Conservation (phyloP, 1,140 invertebrate species). For the Glomeris maerens region DNA sequence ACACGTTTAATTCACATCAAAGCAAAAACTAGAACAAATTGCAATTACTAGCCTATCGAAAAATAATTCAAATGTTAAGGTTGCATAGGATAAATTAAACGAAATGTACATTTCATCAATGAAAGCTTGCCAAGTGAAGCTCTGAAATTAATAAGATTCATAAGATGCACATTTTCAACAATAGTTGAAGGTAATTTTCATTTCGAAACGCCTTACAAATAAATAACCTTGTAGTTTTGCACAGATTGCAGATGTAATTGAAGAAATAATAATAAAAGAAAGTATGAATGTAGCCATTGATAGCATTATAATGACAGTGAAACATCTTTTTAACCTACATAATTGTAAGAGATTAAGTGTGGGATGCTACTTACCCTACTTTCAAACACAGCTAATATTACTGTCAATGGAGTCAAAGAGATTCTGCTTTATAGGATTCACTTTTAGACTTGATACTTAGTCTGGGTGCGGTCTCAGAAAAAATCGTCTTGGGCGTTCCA, state of each 20-base stretch:
- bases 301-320: background rate
- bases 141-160: too few relatives aligned
- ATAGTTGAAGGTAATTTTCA: too few relatives aligned
- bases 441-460: slow-evolving; percentile 55
- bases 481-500: slow-evolving; percentile 52
- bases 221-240: too few relatives aligned
- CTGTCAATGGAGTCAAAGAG: background rate
- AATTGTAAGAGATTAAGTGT: background rate
- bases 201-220: too few relatives aligned
- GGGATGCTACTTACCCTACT: background rate
- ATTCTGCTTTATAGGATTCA: slow-evolving; percentile 43
- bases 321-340: background rate
- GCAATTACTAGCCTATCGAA: background rate
- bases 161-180: too few relatives aligned
- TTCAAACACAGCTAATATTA: background rate
- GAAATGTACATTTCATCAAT: too few relatives aligned
- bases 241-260: too few relatives aligned
- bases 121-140: too few relatives aligned
- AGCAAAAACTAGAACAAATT: background rate
- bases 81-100: too few relatives aligned
- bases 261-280: too few relatives aligned
- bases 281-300: too few relatives aligned
- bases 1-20: background rate
- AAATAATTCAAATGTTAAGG: too few relatives aligned
- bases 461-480: slow-evolving; percentile 49